These are phyloP conservation scores for Zeugodacus cucurbitae DNA, from an alignment of 1,140 invertebrate species.

Conservation along the genomic window DNA sequence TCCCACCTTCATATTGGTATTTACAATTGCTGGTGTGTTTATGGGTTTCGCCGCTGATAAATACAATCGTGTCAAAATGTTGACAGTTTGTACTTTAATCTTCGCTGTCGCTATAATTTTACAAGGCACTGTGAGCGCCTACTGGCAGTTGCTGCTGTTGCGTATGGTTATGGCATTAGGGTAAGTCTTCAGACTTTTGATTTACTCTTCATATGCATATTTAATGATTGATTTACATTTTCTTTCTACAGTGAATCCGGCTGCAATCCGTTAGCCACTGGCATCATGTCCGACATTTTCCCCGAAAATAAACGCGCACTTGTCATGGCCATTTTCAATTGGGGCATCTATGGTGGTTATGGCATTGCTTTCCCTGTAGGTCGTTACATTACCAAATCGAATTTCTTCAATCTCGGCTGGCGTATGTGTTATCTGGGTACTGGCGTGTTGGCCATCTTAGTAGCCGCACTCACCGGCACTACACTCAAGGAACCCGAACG, in stretches of 20 bases:
- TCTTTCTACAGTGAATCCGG: conserved; percentile 78
- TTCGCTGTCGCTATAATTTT: conserved; percentile 86
- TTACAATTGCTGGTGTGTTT: conserved; percentile 86
- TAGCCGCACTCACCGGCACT: conserved; percentile 78
- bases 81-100: conserved; percentile 80
- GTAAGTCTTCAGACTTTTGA: conserved; percentile 66
- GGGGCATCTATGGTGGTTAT: conserved; percentile 95
- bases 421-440: conserved; percentile 86
- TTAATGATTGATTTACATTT: conserved; percentile 33
- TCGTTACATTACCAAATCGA: conserved; percentile 82
- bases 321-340: conserved; percentile 94
- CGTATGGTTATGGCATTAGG: conserved; percentile 89
- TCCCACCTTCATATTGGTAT: conserved; percentile 91
- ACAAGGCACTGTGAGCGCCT: conserved; percentile 84
- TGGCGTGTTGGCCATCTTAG: conserved; percentile 82
- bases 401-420: conserved; percentile 87
- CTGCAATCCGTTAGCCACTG: conserved; percentile 88
- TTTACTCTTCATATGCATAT: background rate
- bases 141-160: conserved; percentile 90
- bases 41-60: conserved; percentile 88
- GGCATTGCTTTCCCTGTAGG: conserved; percentile 92
- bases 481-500: conserved; percentile 83
- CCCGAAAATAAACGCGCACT: conserved; percentile 83
- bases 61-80: conserved; percentile 78
- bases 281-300: conserved; percentile 87